A percentile compares a stretch with the other conserved stretches of the same genome.
Evolutionary conservation across 2,113 vertebrate genomes (phyloP).

Genomic region (Furnarius figulus): DNA sequence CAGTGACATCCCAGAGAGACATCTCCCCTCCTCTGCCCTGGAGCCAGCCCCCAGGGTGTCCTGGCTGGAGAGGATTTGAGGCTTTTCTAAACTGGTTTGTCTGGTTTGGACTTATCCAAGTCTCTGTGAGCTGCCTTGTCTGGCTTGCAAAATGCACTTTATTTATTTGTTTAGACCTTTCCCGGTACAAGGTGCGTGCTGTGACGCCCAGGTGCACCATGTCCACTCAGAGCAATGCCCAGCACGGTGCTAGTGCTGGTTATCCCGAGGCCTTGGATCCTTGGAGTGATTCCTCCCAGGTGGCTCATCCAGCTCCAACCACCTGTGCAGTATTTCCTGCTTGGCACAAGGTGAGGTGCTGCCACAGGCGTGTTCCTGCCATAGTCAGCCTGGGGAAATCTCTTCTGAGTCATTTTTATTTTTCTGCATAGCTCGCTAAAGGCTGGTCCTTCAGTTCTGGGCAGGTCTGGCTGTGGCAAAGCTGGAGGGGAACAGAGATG

Average conservation of each 20-base stretch:
- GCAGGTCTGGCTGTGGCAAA: background rate
- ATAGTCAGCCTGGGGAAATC: background rate
- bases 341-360: background rate
- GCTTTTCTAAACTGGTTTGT: conserved; percentile 15
- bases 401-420: background rate
- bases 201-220: background rate
- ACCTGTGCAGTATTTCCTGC: background rate
- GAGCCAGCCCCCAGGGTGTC: background rate
- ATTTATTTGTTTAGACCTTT: background rate
- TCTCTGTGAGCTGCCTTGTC: background rate
- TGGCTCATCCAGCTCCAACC: background rate
- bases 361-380: background rate
- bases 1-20: background rate
- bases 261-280: background rate
- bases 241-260: rapidly evolving
- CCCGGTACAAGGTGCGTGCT: background rate
- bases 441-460: background rate
- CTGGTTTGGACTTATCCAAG: background rate
- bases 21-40: background rate
- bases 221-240: rapidly evolving
- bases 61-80: background rate
- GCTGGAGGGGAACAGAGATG: background rate
- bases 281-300: background rate
- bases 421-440: background rate
- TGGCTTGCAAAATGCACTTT: background rate